phyloP scores from a whole-genome alignment of 2,888 invertebrate genomes.

The Rhynchonema sp. region DNA sequence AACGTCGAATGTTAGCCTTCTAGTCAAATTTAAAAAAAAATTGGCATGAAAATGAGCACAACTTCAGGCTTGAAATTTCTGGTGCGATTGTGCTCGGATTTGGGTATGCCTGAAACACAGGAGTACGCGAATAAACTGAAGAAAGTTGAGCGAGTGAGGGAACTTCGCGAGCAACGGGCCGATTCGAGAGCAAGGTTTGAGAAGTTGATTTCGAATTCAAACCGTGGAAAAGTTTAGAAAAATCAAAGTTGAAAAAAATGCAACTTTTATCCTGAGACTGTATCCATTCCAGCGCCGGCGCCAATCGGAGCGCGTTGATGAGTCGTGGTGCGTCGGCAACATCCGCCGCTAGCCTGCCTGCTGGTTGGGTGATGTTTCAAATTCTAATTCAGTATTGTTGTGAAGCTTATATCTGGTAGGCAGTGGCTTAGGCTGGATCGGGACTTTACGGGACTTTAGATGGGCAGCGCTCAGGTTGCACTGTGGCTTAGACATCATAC shows the following conservation, averaged over 20 bases:
- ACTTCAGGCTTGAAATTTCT: slow-evolving; percentile 54
- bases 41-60: neutral
- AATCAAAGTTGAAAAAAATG: too few relatives aligned
- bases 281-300: too few relatives aligned
- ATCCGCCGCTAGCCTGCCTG: slow-evolving; percentile 10
- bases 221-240: too few relatives aligned
- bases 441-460: too few relatives aligned
- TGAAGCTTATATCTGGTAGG: too few relatives aligned
- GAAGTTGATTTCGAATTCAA: neutral
- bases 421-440: too few relatives aligned
- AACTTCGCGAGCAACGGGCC: slow-evolving; percentile 13
- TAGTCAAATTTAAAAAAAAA: neutral
- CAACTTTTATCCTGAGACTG: too few relatives aligned
- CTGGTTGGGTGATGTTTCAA: neutral
- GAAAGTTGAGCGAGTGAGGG: slow-evolving; percentile 21
- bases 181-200: slow-evolving; percentile 7
- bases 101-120: slow-evolving; percentile 70
- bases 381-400: too few relatives aligned
- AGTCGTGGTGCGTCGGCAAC: neutral
- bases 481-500: too few relatives aligned
- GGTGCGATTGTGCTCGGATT: slow-evolving; percentile 65
- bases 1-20: slow-evolving; percentile 56
- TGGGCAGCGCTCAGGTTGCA: too few relatives aligned
- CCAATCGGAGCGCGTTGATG: neutral
- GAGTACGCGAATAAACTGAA: slow-evolving; percentile 65